Percentiles rank a stretch among this genome's conserved stretches.
Conservation (phyloP, 2,113 vertebrate genomes). For the Oncorhynchus clarkii region DNA sequence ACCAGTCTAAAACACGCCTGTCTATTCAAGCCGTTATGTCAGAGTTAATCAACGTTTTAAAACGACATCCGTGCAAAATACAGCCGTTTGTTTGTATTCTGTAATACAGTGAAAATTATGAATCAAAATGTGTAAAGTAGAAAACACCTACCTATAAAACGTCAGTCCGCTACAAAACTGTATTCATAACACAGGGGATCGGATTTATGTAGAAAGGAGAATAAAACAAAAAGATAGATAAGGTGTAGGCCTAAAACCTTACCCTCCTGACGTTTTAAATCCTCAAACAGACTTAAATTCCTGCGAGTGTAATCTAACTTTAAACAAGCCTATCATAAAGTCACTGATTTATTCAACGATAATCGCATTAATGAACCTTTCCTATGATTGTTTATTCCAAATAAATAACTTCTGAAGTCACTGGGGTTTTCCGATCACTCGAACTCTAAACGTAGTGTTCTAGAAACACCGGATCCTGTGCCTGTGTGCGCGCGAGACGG, state of each 20-base stretch:
- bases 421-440: conserved; percentile 42
- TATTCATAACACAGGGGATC: conserved; percentile 20
- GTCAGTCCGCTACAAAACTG: conserved; percentile 35
- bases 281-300: conserved; percentile 9
- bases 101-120: background rate
- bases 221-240: conserved; percentile 23
- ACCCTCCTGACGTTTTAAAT: conserved; percentile 18
- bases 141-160: conserved; percentile 64
- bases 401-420: conserved; percentile 25
- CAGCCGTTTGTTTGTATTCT: background rate
- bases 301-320: background rate
- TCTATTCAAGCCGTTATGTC: background rate
- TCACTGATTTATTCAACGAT: too few relatives aligned
- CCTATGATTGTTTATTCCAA: conserved; percentile 1
- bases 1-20: background rate
- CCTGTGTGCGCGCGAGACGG: conserved; percentile 36
- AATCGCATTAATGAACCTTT: conserved; percentile 18
- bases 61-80: background rate
- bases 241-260: background rate
- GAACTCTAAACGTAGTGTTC: conserved; percentile 11
- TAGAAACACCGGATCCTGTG: conserved; percentile 45
- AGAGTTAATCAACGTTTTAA: background rate
- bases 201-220: conserved; percentile 34
- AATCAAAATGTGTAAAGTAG: conserved; percentile 42
- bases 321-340: background rate